Evolutionary conservation across 2,888 invertebrate species (phyloP).

Genomic region (Meteorus colon): DNA sequence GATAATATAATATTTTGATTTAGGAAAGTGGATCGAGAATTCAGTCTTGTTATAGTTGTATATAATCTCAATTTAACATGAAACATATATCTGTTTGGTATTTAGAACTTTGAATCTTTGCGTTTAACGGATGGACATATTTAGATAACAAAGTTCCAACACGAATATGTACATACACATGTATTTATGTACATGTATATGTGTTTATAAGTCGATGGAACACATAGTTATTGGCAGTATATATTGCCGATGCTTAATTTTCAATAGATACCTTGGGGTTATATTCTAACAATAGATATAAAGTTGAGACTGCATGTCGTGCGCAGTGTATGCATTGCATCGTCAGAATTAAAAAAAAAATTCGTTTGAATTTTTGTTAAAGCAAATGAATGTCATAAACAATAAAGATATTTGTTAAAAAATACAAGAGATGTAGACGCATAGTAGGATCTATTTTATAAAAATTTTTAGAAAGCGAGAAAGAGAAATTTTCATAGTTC

Average conservation of each 20-base stretch:
- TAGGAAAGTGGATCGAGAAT: background rate
- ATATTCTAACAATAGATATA: background rate
- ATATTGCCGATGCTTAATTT: background rate
- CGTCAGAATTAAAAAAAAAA: background rate
- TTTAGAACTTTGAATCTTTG: background rate
- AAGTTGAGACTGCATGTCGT: background rate
- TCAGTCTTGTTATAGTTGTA: background rate
- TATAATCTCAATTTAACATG: background rate
- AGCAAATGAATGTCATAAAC: background rate
- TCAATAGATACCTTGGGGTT: background rate
- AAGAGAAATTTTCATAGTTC: no score
- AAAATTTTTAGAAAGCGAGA: no score
- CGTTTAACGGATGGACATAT: background rate
- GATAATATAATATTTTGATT: background rate
- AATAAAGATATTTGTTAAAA: background rate
- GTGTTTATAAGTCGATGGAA: background rate
- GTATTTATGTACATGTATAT: background rate
- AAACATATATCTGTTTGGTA: background rate
- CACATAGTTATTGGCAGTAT: background rate
- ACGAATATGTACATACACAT: background rate
- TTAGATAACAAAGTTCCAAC: background rate
- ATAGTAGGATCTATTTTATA: no score
- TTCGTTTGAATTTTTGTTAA: background rate
- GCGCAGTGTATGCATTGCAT: background rate
- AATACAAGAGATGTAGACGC: no score